These are phyloP conservation scores for Fistularia commersonii DNA, from an alignment of 2,797 vertebrate species.

Conservation along the genomic window DNA sequence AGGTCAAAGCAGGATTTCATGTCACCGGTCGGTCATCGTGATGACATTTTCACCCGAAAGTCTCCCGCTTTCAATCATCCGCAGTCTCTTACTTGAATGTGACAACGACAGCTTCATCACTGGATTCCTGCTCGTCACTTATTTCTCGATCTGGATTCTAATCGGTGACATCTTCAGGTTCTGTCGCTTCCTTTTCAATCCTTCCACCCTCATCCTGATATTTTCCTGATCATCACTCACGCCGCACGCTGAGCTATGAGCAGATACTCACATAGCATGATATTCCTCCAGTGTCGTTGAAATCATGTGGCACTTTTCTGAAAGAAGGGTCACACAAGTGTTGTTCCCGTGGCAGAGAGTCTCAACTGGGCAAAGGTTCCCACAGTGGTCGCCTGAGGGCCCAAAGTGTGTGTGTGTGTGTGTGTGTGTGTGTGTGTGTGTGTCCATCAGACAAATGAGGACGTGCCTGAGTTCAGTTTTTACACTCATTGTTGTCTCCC, in stretches of 20 bases:
- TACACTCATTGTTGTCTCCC: neutral
- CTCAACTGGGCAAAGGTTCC: neutral
- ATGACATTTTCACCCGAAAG: constrained; percentile 10
- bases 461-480: neutral
- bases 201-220: neutral
- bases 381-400: no score
- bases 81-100: constrained; percentile 20
- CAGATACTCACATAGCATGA: neutral
- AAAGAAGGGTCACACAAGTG: neutral
- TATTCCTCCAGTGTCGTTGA: neutral
- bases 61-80: constrained; percentile 1
- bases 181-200: neutral
- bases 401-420: neutral
- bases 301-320: no score
- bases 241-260: neutral
- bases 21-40: constrained; percentile 13
- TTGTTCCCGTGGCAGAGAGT: neutral
- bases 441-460: neutral
- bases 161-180: constrained; percentile 6
- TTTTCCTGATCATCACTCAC: constrained; percentile 6
- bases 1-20: constrained; percentile 25
- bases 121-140: constrained; percentile 15
- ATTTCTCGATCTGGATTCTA: constrained; percentile 15
- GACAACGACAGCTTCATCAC: neutral
- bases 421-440: neutral